Base-by-base conservation (phyloP, 1,140 invertebrate genomes). In the Drosophila chauvacae region DNA sequence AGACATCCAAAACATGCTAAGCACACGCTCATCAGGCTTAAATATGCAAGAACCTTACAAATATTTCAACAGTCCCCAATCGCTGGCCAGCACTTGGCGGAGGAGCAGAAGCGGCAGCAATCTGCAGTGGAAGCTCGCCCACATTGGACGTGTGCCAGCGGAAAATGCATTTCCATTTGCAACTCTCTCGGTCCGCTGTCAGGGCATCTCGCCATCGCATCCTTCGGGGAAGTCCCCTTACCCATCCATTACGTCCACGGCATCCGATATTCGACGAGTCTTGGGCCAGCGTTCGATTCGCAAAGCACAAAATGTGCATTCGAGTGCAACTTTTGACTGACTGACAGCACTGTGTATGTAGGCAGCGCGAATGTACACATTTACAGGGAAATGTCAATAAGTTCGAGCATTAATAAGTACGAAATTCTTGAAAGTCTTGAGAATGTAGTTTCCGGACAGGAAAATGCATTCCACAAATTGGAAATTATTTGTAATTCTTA, bases 241-340 rank as follows among this genome's bases (percentile, higher is more conserved):
- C 28, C 58, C 45, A 35, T 33, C 42, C 57, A 20, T 41, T 48
- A 23, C 51, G 33, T 37, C 33, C 51, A 37, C 28, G 35, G 35
- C 42, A 7, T 59, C 33, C 56, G 61, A 55, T 51, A 47, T 39
- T 69, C 45, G 45, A 73, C 50, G 33, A 50, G 26, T 78, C 50
- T 78, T 23, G 16, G 50, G 64, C 61, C 62, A 63, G 57, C 41
- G 71, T 81, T 86, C 55, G 72, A 80, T 73, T 66, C 71, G 69
- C 69, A 69, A 53, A 51, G 73, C 74, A 75, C 65, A 81, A 78
- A 87, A 84, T 88, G 84, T 80, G 72, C 84, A 84, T 64, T 74
- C 61, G 72, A 84, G 73, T 88, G 85, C 77, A 77, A 53, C 72
- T 88, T 87, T 71, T 87, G 84, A 87, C 84, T 71, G 83, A 80